phyloP scores from a whole-genome alignment of 2,797 vertebrate genomes.

The Allobates femoralis region DNA sequence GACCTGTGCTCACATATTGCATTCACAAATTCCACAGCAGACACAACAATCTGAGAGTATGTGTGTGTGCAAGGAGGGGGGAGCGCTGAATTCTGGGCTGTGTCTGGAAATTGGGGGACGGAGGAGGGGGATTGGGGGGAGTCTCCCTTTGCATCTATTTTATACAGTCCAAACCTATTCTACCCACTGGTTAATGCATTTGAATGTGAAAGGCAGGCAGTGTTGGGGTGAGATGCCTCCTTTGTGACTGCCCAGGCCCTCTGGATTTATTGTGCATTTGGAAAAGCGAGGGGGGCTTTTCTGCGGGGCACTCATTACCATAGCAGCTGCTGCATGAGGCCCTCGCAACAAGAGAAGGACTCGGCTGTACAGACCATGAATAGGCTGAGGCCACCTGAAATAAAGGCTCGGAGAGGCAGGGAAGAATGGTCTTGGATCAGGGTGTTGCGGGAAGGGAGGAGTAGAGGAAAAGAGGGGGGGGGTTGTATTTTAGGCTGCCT shows the following conservation, averaged over 20 bases:
- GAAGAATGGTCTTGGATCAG: slow-evolving; percentile 68
- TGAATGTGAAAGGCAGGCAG: slow-evolving; percentile 86
- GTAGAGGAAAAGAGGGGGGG: slow-evolving; percentile 27
- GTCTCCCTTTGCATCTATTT: slow-evolving; percentile 72
- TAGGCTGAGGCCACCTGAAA: slow-evolving; percentile 71
- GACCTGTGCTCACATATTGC: accelerated
- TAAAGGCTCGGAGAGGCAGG: slow-evolving; percentile 56
- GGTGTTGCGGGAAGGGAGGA: slow-evolving; percentile 64
- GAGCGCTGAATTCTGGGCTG: not conserved
- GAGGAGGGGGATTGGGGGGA: not conserved
- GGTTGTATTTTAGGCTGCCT: slow-evolving; percentile 30
- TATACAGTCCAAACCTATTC: slow-evolving; percentile 82
- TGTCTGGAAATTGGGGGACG: slow-evolving; percentile 58
- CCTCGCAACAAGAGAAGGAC: slow-evolving; percentile 69
- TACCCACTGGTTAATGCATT: slow-evolving; percentile 89
- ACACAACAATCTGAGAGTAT: slow-evolving; percentile 19
- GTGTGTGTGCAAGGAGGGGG: slow-evolving; percentile 14
- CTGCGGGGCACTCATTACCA: slow-evolving; percentile 85
- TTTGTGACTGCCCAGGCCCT: slow-evolving; percentile 78
- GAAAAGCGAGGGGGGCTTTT: slow-evolving; percentile 69
- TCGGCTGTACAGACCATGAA: slow-evolving; percentile 73
- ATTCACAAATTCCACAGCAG: slow-evolving; percentile 52
- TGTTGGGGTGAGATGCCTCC: slow-evolving; percentile 70
- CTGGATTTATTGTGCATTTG: slow-evolving; percentile 83
- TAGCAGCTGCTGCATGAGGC: slow-evolving; percentile 91